phyloP scores from a whole-genome alignment of 2,797 vertebrate genomes.

The Phalloptychus januarius region DNA sequence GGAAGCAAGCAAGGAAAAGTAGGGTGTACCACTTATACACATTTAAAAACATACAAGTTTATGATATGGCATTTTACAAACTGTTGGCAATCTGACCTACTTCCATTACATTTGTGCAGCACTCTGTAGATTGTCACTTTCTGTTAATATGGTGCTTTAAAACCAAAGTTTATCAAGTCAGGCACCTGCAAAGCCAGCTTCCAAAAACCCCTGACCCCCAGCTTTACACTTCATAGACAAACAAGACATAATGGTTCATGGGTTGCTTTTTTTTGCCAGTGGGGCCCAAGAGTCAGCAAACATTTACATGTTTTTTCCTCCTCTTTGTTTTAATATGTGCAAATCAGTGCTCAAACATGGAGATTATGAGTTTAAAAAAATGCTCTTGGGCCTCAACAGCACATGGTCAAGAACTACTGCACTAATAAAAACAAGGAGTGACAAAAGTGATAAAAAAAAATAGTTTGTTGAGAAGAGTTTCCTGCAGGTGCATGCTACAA shows the following conservation, averaged over 20 bases:
- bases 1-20: conserved; percentile 68
- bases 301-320: not conserved
- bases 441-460: conserved; percentile 26
- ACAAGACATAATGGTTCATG: conserved; percentile 51
- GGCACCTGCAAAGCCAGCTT: conserved; percentile 43
- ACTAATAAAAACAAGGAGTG: conserved; percentile 50
- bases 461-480: conserved; percentile 47
- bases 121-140: conserved; percentile 71
- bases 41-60: conserved; percentile 70
- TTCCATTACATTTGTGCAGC: conserved; percentile 66
- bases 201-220: conserved; percentile 17
- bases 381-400: conserved; percentile 33
- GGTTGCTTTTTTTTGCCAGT: conserved; percentile 41
- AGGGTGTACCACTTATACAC: conserved; percentile 60
- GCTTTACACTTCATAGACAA: conserved; percentile 42
- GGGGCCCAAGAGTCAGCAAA: conserved; percentile 35
- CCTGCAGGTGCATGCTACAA: conserved; percentile 77
- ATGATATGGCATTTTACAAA: conserved; percentile 62
- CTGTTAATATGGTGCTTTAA: conserved; percentile 39
- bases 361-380: conserved; percentile 6
- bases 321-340: conserved; percentile 37
- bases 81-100: conserved; percentile 58
- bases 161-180: conserved; percentile 45
- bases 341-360: conserved; percentile 34
- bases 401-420: conserved; percentile 47